A percentile compares a stretch with the other conserved stretches of the same genome.
Conservation (phyloP, 2,113 vertebrate genomes). For the Dicaeum eximium region DNA sequence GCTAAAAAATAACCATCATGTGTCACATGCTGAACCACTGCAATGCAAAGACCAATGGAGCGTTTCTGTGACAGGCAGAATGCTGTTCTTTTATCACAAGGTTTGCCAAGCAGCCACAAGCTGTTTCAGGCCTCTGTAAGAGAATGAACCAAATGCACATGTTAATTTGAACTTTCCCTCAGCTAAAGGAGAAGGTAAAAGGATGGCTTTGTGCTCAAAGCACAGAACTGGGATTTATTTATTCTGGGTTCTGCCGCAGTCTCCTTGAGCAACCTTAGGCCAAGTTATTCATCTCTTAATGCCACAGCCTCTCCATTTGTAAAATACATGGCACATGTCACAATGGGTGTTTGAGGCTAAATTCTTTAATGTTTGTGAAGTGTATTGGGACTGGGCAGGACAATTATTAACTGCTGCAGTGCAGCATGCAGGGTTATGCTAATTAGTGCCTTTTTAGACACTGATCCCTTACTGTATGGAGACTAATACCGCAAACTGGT, state of each 20-base stretch:
- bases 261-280: not conserved
- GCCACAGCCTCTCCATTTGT: not conserved
- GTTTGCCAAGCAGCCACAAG: constrained; percentile 24
- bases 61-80: constrained; percentile 7
- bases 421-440: not conserved
- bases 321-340: not conserved
- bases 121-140: constrained; percentile 1
- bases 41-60: not conserved
- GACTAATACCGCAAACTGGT: not conserved
- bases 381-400: not conserved
- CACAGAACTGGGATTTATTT: not conserved
- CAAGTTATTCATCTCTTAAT: not conserved
- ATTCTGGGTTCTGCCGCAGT: not conserved
- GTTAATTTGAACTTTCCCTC: constrained; percentile 26
- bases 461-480: not conserved
- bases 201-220: not conserved
- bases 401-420: not conserved
- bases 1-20: not conserved
- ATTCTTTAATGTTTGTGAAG: not conserved
- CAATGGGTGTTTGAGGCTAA: not conserved
- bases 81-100: not conserved
- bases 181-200: not conserved
- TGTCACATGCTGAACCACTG: constrained; percentile 5
- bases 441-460: not conserved
- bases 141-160: not conserved